A percentile compares a stretch with the other conserved stretches of the same genome.
Conservation (phyloP, 2,888 invertebrate genomes). For the Andrena hattorfiana region DNA sequence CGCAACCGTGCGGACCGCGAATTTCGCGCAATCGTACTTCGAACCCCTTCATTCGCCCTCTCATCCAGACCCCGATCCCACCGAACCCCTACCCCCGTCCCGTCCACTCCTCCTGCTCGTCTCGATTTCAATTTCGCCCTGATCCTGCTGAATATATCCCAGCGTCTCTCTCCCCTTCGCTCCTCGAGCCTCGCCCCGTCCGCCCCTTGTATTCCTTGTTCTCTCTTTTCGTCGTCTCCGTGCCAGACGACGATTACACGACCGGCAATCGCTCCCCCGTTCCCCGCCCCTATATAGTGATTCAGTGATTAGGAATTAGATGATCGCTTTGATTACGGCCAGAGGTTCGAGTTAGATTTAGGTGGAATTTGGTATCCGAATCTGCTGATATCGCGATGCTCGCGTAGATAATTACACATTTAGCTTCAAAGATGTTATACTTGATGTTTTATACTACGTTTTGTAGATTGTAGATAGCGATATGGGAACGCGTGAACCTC, state of each 20-base stretch:
- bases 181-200: neutral
- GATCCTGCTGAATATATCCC: conserved; percentile 64
- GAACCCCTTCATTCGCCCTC: conserved; percentile 41
- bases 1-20: conserved; percentile 73
- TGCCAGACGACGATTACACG: conserved; percentile 63
- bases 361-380: too few species aligned
- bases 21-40: conserved; percentile 72
- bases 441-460: neutral
- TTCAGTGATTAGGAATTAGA: conserved; percentile 43
- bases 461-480: neutral
- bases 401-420: too few species aligned
- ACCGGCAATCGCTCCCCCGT: conserved; percentile 43
- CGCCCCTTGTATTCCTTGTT: neutral
- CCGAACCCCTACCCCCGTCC: conserved; percentile 24
- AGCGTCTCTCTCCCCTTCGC: neutral
- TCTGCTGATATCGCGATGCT: too few species aligned
- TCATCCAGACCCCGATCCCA: conserved; percentile 4
- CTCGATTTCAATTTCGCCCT: conserved; percentile 77
- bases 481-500: conserved; percentile 8
- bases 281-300: conserved; percentile 12
- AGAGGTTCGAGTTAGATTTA: too few species aligned
- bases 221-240: conserved; percentile 38
- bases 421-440: too few species aligned
- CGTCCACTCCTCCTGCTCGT: conserved; percentile 45
- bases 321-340: neutral